A percentile compares a stretch with the other conserved stretches of the same genome.
Conservation (phyloP, 2,797 vertebrate species). For the Strix occidentalis region DNA sequence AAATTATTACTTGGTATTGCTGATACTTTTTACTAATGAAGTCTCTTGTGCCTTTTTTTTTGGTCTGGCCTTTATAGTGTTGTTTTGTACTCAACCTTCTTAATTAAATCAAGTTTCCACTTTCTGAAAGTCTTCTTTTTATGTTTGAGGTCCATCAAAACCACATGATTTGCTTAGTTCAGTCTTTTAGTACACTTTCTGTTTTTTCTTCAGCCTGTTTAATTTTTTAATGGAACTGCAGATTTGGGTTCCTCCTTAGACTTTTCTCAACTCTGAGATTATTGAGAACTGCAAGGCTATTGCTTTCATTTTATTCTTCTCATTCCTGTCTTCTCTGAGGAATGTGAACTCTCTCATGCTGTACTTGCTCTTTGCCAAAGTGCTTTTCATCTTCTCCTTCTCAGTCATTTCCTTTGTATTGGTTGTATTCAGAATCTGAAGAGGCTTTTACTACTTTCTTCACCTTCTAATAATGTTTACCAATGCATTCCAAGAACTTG, state of each 20-base stretch:
- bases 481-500: background rate
- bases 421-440: background rate
- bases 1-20: background rate
- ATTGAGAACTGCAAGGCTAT: background rate
- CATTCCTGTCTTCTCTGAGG: background rate
- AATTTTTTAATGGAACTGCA: background rate
- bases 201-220: background rate
- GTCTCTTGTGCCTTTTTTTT: background rate
- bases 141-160: background rate
- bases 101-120: background rate
- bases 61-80: background rate
- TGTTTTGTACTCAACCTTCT: background rate
- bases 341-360: background rate
- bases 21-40: background rate
- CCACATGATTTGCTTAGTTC: background rate
- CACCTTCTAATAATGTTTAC: background rate
- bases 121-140: background rate
- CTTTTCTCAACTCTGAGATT: background rate
- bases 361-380: background rate
- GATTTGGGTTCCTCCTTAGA: background rate
- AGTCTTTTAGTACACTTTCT: background rate
- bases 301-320: background rate
- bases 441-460: background rate
- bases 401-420: background rate
- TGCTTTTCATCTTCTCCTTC: background rate